Percentiles rank a stretch among this genome's conserved stretches.
Conservation (phyloP, 2,888 invertebrate species). For the Chrysotoxum bicinctum region DNA sequence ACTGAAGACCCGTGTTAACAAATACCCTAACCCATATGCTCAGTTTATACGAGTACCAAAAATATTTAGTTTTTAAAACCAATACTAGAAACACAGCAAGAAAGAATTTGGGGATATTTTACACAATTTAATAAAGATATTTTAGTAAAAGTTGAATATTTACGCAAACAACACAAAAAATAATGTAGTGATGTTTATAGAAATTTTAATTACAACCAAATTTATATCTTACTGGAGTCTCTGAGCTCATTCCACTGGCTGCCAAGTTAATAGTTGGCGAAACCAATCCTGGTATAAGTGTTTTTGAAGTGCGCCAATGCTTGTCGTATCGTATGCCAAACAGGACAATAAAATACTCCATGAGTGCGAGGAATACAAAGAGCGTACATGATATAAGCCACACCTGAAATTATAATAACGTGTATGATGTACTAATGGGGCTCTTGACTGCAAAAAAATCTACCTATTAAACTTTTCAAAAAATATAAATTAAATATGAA, state of each 20-base stretch:
- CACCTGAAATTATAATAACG: conserved; percentile 78
- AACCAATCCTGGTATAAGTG: conserved; percentile 67
- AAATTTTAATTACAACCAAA: background rate
- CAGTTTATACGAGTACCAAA: no score
- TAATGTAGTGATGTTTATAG: background rate
- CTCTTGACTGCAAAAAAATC: conserved; percentile 12
- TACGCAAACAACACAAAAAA: background rate
- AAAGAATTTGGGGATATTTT: no score
- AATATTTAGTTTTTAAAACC: no score
- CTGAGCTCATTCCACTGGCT: conserved; percentile 74
- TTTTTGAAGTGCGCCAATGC: conserved; percentile 83
- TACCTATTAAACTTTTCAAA: conserved; percentile 20
- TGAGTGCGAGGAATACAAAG: conserved; percentile 85
- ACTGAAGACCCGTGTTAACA: no score
- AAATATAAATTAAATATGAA: background rate
- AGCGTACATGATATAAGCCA: conserved; percentile 86
- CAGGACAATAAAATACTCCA: conserved; percentile 86
- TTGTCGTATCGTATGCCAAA: conserved; percentile 86
- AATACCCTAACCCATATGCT: no score
- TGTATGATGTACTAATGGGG: conserved; percentile 4
- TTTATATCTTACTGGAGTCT: conserved; percentile 73
- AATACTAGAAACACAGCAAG: no score
- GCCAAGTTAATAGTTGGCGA: conserved; percentile 78
- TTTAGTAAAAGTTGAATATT: no score
- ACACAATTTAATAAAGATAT: no score